Conservation (phyloP, 1,140 invertebrate species). For the Branchinecta lynchi region DNA sequence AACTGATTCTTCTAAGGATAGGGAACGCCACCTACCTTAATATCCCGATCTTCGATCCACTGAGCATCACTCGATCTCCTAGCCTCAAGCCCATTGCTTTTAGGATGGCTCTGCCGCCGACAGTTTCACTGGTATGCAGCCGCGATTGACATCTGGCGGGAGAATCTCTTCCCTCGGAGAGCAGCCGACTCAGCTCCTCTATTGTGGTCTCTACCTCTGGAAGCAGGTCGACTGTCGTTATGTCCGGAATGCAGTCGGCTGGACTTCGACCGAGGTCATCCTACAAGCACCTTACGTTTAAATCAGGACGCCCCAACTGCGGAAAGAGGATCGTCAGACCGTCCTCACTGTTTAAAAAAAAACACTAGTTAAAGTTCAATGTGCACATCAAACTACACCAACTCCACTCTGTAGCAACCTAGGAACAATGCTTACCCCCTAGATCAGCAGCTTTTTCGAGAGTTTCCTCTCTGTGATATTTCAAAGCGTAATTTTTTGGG, state of each 20-base stretch:
- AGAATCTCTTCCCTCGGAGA: constrained; percentile 21
- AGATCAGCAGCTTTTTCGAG: too few species aligned
- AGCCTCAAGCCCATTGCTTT: constrained; percentile 35
- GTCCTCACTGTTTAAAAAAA: too few species aligned
- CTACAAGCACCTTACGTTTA: constrained; percentile 23
- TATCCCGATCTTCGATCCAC: constrained; percentile 35
- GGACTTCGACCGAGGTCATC: constrained; percentile 32
- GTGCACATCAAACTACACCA: too few species aligned
- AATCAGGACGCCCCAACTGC: too few species aligned
- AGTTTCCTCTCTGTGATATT: too few species aligned
- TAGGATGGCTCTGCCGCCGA: constrained; percentile 36
- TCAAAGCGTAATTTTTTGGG: too few species aligned
- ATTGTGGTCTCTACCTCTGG: constrained; percentile 30
- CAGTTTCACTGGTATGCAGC: constrained; percentile 22
- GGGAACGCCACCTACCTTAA: constrained; percentile 33
- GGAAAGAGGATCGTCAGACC: too few species aligned
- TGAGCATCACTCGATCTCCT: constrained; percentile 37
- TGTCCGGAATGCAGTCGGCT: constrained; percentile 36
- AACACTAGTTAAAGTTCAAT: too few species aligned
- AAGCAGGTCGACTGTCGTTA: constrained; percentile 30
- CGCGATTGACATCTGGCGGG: constrained; percentile 14
- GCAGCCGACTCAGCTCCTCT: constrained; percentile 26
- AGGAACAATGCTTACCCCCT: too few species aligned
- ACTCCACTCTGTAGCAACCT: too few species aligned
- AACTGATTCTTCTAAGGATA: too few species aligned